Percentiles rank a stretch among this genome's conserved stretches.
phyloP scores from a whole-genome alignment of 2,888 invertebrate genomes.

The Parnassius mnemosyne region DNA sequence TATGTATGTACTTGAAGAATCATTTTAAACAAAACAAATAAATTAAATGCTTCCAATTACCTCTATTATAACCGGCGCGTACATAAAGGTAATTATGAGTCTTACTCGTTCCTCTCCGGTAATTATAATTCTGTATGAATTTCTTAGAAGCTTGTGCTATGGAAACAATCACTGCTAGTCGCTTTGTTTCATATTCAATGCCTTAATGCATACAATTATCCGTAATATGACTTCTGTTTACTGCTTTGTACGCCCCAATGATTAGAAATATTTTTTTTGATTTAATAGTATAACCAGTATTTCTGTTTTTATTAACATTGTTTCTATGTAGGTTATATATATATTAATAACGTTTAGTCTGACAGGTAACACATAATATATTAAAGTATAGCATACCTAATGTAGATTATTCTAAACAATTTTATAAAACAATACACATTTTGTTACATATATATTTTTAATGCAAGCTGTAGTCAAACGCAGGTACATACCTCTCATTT shows the following conservation, averaged over 20 bases:
- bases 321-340: too few species aligned
- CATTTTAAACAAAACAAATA: background rate
- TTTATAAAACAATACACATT: too few species aligned
- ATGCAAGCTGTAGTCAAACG: background rate
- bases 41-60: conserved; percentile 16
- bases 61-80: conserved; percentile 22
- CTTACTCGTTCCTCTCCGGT: conserved; percentile 20
- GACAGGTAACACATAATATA: too few species aligned
- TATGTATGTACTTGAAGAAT: too few species aligned
- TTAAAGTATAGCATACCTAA: too few species aligned
- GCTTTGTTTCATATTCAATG: conserved; percentile 10
- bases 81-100: conserved; percentile 25
- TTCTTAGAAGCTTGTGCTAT: conserved; percentile 24
- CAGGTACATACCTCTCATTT: background rate
- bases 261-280: too few species aligned
- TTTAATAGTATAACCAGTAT: too few species aligned
- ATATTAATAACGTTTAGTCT: too few species aligned
- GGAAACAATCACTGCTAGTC: conserved; percentile 10
- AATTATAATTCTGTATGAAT: conserved; percentile 30
- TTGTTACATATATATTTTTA: background rate
- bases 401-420: too few species aligned
- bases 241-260: too few species aligned
- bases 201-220: background rate
- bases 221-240: too few species aligned
- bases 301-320: too few species aligned